Evolutionary conservation across 2,888 invertebrate genomes (phyloP), one percentile per base, ranked within the genome.

Genomic region (Cyclophora albipunctata): DNA sequence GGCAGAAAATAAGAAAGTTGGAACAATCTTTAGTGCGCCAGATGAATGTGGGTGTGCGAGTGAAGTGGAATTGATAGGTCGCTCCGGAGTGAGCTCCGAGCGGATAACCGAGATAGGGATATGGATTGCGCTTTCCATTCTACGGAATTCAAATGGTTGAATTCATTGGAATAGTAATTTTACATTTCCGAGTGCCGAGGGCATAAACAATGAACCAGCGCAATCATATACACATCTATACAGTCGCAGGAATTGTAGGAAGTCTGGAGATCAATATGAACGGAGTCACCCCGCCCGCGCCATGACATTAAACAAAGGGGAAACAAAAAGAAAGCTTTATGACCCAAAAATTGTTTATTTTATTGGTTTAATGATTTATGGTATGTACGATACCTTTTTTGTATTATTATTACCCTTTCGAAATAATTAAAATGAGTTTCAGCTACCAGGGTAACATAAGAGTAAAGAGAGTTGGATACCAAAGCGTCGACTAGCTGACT

Each of bases 301-400:
- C 64, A 69, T 65, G 66, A 58, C 72, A 62, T 69, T 73, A 72
- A 73, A 73, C 70, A 72, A 73, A 71, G 73, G 69, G 68, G 33
- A 43, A 43, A 7, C 43, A 43, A 7, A 43, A 7, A 43, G 6
- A 34, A 43, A 20, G 43, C 43, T 43, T 34, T 43, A 34, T 34
- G 43, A 43, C 6, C 43, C 34, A 43, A 43, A 34, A 43, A 43
- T 34, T 7, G 43, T 43, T 34, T 4, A 34, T 43, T 43, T 43
- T 43, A 43, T 43, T 33, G 43, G 34, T 5, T 37, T 37, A 37
- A 4, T 20, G 20, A 20, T 20, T 20, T 20, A 20, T 20, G 20
- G 20, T 20, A 20, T 20, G 20, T 20, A 20, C 20, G 1, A n/a
- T 20, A 20, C 20, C 20, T 20, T 20, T 20, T 20, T 20, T 20